Percentiles rank a stretch among this genome's conserved stretches.
phyloP scores from a whole-genome alignment of 64 coral and sea anemone species.

The Porites lutea region DNA sequence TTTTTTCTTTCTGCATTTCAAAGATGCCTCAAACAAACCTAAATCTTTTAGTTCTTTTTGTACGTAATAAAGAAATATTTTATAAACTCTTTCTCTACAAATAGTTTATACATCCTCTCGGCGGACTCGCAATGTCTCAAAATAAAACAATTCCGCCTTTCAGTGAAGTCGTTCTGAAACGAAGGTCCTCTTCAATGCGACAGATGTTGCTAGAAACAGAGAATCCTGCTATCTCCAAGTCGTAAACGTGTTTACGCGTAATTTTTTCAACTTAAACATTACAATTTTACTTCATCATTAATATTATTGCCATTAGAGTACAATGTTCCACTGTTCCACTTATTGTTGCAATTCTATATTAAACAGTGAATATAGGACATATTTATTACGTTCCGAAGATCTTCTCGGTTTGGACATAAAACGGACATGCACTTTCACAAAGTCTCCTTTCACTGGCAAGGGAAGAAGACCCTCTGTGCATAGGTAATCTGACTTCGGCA shows the following conservation, averaged over 20 bases:
- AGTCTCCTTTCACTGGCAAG: constrained; percentile 65
- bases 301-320: no score
- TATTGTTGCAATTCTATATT: no score
- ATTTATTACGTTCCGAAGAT: no score
- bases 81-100: neutral
- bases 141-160: neutral
- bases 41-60: neutral
- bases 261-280: no score
- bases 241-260: no score
- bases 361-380: no score
- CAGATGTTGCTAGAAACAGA: no score
- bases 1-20: neutral
- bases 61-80: neutral
- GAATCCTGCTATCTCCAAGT: no score
- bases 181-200: no score
- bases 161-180: neutral
- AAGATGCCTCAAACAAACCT: neutral
- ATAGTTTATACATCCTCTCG: neutral
- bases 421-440: neutral
- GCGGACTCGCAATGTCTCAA: neutral
- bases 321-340: no score
- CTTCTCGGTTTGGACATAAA: no score
- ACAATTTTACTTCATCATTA: no score
- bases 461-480: constrained; percentile 98
- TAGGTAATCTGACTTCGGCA: constrained; percentile 98